Evolutionary conservation across 2,113 vertebrate species (phyloP), one percentile per base, ranked within the genome.

Genomic region (Poecilia latipinna): DNA sequence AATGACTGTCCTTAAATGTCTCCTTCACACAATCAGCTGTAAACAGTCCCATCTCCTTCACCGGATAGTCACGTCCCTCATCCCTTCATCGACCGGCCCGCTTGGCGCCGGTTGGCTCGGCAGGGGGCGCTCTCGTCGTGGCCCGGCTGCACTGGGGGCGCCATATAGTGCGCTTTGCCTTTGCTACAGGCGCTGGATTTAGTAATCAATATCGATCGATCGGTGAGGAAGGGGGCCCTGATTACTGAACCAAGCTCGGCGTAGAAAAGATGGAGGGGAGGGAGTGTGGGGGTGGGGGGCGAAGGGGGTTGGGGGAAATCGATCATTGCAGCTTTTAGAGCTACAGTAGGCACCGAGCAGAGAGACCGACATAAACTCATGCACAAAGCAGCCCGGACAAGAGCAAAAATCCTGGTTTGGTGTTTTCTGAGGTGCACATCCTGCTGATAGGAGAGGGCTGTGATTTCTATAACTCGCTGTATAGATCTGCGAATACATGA

Each of bases 121-220:
- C 90, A 93, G 94, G 93, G 92, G 94, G 93, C 94, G 90, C 94
- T 92, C 84, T 89, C 72, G 88, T 78, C 83, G 80, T 87, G 88
- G 77, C 89, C 89, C 82, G 83, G 83, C 89, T 78, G 82, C 83
- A 84, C 79, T 57, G 51, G 68, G 83, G 84, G 90, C 79, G 82
- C 88, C 81, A 84, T 65, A 83, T 24, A 57, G 22, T n/a, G 77
- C 48, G 87, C 78, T 85, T 85, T 91, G 89, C 87, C 80, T 91
- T 91, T 92, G 91, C 93, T 93, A 93, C 92, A 93, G 92, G 93
- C 91, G 92, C 92, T 93, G 91, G 93, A 92, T 95, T 95, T 94
- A 93, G 87, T 89, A 90, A 94, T 94, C 94, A 82, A 95, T 95
- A 95, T 83, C 90, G 92, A 95, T 95, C 94, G 94, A 95, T 94